Evolutionary conservation across 2,113 vertebrate genomes (phyloP).

Genomic region (Passer domesticus): DNA sequence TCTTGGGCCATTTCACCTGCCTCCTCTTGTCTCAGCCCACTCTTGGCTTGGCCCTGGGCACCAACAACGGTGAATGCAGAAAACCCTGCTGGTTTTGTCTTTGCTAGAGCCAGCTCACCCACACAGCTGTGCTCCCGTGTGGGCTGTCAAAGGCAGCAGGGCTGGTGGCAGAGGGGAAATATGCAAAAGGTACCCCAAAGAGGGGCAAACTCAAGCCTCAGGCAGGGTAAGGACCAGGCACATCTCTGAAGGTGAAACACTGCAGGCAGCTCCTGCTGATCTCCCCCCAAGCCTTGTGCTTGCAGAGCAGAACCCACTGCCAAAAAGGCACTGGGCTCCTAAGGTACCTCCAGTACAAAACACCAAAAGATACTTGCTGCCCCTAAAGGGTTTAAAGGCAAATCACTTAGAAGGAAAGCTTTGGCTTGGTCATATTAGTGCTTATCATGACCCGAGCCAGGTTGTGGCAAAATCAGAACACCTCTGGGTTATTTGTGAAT

Average conservation of each 20-base stretch:
- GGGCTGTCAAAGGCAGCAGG: neutral
- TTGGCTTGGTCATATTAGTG: neutral
- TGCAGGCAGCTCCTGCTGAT: neutral
- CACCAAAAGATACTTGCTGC: neutral
- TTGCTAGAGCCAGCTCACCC: neutral
- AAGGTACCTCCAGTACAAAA: neutral
- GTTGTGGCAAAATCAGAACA: neutral
- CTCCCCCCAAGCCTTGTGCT: neutral
- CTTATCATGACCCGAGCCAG: accelerated
- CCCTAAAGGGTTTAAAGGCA: neutral
- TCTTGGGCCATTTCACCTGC: neutral
- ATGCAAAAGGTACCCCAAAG: neutral
- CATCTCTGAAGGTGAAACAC: neutral
- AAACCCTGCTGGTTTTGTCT: neutral
- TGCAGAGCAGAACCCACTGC: neutral
- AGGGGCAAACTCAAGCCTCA: accelerated
- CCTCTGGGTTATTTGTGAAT: neutral
- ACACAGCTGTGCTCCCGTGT: accelerated
- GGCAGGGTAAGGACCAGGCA: neutral
- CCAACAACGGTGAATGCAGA: neutral
- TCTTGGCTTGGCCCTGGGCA: neutral
- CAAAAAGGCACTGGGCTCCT: accelerated
- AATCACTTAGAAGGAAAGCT: neutral
- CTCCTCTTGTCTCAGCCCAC: neutral
- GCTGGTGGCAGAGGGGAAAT: neutral